phyloP scores from a whole-genome alignment of 2,113 vertebrate genomes.

The Dasypus novemcinctus region DNA sequence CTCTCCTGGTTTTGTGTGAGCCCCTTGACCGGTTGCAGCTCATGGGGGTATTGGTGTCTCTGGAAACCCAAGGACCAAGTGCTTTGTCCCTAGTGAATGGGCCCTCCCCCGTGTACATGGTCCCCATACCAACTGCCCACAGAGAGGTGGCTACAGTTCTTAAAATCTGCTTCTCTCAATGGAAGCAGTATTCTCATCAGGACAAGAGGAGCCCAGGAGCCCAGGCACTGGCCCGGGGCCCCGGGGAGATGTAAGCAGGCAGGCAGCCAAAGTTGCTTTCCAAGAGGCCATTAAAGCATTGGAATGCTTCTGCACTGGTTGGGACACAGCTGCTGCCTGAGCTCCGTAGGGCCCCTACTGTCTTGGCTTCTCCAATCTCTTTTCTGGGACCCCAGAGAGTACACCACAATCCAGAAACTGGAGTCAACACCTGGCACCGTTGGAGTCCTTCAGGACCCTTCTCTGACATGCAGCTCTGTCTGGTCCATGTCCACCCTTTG shows the following conservation, averaged over 20 bases:
- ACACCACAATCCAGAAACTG: neutral
- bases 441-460: neutral
- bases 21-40: rapidly evolving
- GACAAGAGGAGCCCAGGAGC: neutral
- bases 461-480: rapidly evolving
- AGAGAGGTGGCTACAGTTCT: neutral
- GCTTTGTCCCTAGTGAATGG: neutral
- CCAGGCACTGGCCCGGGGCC: rapidly evolving
- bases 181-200: neutral
- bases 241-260: rapidly evolving
- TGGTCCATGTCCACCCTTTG: rapidly evolving
- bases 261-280: neutral
- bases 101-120: neutral
- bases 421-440: neutral
- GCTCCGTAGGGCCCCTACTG: neutral
- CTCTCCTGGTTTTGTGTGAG: neutral
- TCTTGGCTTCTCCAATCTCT: neutral
- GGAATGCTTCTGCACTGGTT: neutral
- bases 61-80: neutral
- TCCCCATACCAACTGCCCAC: rapidly evolving
- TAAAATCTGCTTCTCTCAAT: neutral
- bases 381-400: neutral
- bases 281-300: neutral
- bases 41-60: neutral
- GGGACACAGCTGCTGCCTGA: neutral